Evolutionary conservation across 2,113 vertebrate genomes (phyloP).

Genomic region (Spheniscus mendiculus): DNA sequence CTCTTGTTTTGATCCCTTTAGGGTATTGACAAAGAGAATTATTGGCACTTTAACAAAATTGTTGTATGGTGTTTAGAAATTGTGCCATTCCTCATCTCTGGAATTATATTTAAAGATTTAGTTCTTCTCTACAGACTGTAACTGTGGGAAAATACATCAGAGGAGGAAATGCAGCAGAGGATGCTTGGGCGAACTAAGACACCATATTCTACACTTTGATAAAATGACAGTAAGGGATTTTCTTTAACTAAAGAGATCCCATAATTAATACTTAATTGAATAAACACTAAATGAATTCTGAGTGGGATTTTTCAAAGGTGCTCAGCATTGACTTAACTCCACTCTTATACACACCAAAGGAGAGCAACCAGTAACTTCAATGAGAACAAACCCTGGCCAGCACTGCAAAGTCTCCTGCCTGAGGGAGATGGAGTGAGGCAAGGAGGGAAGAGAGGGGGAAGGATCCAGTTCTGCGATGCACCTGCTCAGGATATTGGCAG

Average conservation of each 20-base stretch:
- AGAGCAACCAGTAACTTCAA: neutral
- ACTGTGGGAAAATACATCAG: neutral
- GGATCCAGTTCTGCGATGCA: neutral
- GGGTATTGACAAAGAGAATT: neutral
- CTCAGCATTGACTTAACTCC: neutral
- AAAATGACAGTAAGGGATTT: neutral
- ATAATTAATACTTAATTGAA: neutral
- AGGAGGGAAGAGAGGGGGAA: neutral
- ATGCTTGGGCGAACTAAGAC: neutral
- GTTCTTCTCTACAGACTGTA: neutral
- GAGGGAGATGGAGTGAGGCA: neutral
- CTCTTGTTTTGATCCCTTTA: neutral
- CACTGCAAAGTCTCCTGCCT: neutral
- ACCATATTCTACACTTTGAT: neutral
- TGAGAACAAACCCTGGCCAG: neutral
- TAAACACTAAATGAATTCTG: neutral
- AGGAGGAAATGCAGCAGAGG: neutral
- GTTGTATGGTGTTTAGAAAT: neutral
- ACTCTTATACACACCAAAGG: neutral
- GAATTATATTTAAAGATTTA: neutral
- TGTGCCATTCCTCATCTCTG: neutral
- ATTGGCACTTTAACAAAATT: neutral
- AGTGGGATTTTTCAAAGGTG: neutral
- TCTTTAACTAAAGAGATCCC: neutral
- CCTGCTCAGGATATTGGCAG: neutral